Percentiles rank a stretch among this genome's conserved stretches.
These are phyloP conservation scores for Nomada lathburiana DNA, from an alignment of 2,888 invertebrate species.

Conservation along the genomic window DNA sequence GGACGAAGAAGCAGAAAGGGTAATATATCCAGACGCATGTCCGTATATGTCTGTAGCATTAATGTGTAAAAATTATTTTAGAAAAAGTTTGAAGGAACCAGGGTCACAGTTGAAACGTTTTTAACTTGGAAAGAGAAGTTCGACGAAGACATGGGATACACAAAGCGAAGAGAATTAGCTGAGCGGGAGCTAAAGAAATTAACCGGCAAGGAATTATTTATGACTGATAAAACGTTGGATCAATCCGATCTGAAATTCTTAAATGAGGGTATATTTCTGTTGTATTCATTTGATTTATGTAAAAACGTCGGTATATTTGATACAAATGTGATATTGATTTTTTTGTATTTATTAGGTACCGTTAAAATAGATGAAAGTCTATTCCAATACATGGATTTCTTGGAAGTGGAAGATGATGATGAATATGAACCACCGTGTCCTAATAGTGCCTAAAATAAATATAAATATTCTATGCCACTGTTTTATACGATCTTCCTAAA, in stretches of 20 bases:
- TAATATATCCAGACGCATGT: constrained; percentile 78
- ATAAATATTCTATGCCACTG: constrained; percentile 17
- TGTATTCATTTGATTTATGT: neutral
- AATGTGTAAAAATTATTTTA: constrained; percentile 82
- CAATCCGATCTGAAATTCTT: constrained; percentile 98
- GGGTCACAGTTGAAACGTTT: constrained; percentile 98
- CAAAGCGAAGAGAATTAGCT: constrained; percentile 89
- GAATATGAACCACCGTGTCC: neutral
- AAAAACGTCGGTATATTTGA: neutral
- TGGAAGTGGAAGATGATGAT: constrained; percentile 90
- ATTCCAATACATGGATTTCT: constrained; percentile 95
- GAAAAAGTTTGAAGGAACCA: constrained; percentile 98
- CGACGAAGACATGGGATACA: constrained; percentile 94
- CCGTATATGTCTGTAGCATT: neutral
- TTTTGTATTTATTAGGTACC: constrained; percentile 86
- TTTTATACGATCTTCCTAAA: constrained; percentile 26
- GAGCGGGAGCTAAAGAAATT: constrained; percentile 92
- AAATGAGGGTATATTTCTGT: constrained; percentile 89
- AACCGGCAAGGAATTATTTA: constrained; percentile 97
- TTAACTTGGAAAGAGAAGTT: constrained; percentile 97
- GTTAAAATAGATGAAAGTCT: constrained; percentile 97
- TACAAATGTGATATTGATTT: neutral
- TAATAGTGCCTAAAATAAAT: constrained; percentile 77
- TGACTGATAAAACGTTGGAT: constrained; percentile 95
- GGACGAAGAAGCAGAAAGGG: constrained; percentile 95